Percentiles rank a stretch among this genome's conserved stretches.
Conservation (phyloP, 2,888 invertebrate genomes). For the Micoletzkya japonica region DNA sequence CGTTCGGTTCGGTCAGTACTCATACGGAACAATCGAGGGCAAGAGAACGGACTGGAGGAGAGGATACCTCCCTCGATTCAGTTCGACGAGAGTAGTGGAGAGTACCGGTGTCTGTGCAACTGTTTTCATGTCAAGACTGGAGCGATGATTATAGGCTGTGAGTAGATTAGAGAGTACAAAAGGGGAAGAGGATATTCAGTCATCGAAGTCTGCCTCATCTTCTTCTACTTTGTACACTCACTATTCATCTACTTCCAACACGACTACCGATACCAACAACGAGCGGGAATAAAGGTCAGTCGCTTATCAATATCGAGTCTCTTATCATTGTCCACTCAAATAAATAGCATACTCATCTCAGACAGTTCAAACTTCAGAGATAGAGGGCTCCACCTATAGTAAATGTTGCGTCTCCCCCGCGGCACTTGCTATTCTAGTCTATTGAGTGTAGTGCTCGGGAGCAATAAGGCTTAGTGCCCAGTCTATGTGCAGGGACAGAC, state of each 20-base stretch:
- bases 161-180: background rate
- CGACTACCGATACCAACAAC: constrained; percentile 37
- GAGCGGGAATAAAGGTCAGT: constrained; percentile 14
- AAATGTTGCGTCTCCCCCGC: too few species aligned
- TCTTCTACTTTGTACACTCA: constrained; percentile 60
- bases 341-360: too few species aligned
- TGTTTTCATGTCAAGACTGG: constrained; percentile 63
- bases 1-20: constrained; percentile 55
- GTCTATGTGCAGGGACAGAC: too few species aligned
- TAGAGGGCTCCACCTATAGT: too few species aligned
- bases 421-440: too few species aligned
- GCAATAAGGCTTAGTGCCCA: too few species aligned
- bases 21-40: constrained; percentile 50
- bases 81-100: constrained; percentile 38
- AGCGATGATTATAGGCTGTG: constrained; percentile 51
- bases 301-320: too few species aligned
- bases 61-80: constrained; percentile 34
- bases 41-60: constrained; percentile 42
- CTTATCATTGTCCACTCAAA: too few species aligned
- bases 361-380: too few species aligned
- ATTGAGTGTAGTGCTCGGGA: too few species aligned
- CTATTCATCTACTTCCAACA: constrained; percentile 60
- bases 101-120: constrained; percentile 61
- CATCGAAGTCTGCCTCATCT: constrained; percentile 51
- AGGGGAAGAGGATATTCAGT: constrained; percentile 23